These are phyloP conservation scores for Leptura quadrifasciata DNA, from an alignment of 2,888 invertebrate genomes.

Conservation along the genomic window DNA sequence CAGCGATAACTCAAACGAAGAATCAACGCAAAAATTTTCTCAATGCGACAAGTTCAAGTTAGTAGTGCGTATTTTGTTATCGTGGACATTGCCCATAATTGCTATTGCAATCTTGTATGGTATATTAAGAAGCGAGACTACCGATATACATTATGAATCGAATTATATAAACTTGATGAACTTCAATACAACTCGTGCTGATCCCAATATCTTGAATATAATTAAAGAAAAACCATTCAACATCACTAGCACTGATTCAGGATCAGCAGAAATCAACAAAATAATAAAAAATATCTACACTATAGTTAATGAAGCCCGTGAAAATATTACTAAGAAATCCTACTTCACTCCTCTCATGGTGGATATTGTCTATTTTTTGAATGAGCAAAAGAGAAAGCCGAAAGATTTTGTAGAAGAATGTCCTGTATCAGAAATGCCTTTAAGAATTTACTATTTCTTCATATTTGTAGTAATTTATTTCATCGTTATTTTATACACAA, in stretches of 20 bases:
- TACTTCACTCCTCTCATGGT: slow-evolving; percentile 53
- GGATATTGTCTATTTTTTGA: slow-evolving; percentile 58
- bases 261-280: slow-evolving; percentile 61
- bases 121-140: slow-evolving; percentile 49
- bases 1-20: slow-evolving; percentile 17
- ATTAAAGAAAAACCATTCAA: slow-evolving; percentile 62
- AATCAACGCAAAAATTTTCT: neutral
- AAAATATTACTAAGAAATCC: slow-evolving; percentile 45
- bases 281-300: slow-evolving; percentile 66
- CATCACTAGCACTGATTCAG: slow-evolving; percentile 52
- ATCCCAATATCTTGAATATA: slow-evolving; percentile 57
- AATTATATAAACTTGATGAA: slow-evolving; percentile 48
- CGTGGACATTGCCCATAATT: slow-evolving; percentile 61
- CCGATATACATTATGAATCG: slow-evolving; percentile 29
- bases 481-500: slow-evolving; percentile 64
- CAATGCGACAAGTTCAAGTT: slow-evolving; percentile 45
- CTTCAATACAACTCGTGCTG: slow-evolving; percentile 47
- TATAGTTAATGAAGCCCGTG: slow-evolving; percentile 61
- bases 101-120: slow-evolving; percentile 58
- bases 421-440: slow-evolving; percentile 46
- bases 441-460: slow-evolving; percentile 66
- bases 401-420: slow-evolving; percentile 49
- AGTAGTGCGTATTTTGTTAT: slow-evolving; percentile 45
- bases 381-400: slow-evolving; percentile 47
- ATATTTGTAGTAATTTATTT: slow-evolving; percentile 65